phyloP scores from a whole-genome alignment of 1,140 invertebrate genomes.

The Bombus sibiricus region DNA sequence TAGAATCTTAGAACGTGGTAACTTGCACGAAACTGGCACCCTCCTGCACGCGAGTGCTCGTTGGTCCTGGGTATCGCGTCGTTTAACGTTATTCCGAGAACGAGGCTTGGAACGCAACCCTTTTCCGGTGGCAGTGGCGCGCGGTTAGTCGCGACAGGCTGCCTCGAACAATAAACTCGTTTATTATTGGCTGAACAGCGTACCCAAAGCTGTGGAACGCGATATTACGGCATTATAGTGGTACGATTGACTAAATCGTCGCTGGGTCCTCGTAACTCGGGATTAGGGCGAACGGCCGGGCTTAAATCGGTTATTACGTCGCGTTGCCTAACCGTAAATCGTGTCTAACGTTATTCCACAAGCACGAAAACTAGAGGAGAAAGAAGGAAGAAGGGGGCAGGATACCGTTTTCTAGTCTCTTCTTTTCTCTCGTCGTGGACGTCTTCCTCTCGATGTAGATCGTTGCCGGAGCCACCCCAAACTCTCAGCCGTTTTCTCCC shows the following conservation, averaged over 20 bases:
- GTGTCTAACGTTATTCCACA: conserved; percentile 51
- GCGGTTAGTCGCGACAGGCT: conserved; percentile 23
- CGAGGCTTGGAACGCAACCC: conserved; percentile 7
- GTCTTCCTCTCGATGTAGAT: conserved; percentile 20
- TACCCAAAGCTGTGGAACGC: conserved; percentile 38
- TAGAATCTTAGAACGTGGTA: neutral
- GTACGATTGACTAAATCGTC: conserved; percentile 72
- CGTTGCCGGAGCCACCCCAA: neutral
- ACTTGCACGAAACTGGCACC: neutral
- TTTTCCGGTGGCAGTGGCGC: conserved; percentile 26
- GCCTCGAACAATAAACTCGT: conserved; percentile 62
- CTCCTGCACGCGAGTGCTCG: neutral
- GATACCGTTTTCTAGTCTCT: neutral
- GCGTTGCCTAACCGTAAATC: conserved; percentile 64
- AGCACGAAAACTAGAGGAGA: conserved; percentile 42
- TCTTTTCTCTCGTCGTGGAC: neutral
- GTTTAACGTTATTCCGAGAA: neutral
- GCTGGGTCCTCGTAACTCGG: conserved; percentile 66
- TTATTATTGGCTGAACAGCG: conserved; percentile 64
- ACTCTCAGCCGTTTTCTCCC: neutral
- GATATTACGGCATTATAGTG: conserved; percentile 66
- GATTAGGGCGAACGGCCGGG: conserved; percentile 59
- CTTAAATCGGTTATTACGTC: conserved; percentile 70
- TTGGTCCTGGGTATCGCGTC: neutral
- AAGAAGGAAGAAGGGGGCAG: neutral